These are phyloP conservation scores for Gymnocypris eckloni DNA, from an alignment of 2,797 vertebrate species.

Conservation along the genomic window DNA sequence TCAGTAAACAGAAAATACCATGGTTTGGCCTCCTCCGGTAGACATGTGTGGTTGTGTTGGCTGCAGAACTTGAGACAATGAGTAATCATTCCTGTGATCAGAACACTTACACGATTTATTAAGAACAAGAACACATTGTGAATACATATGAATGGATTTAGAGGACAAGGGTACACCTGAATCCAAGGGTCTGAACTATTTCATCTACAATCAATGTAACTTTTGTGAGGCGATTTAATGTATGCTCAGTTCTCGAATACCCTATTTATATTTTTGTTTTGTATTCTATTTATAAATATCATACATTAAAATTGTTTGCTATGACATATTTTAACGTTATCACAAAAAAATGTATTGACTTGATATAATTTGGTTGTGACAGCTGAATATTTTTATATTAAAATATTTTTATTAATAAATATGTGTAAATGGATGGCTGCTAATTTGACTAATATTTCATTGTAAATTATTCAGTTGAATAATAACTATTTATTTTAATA, in stretches of 20 bases:
- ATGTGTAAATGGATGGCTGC: background rate
- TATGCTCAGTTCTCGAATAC: background rate
- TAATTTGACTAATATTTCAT: background rate
- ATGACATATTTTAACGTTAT: background rate
- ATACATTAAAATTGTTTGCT: background rate
- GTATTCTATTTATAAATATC: background rate
- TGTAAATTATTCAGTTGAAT: background rate
- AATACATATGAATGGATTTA: background rate
- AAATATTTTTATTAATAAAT: no score
- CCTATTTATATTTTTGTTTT: background rate
- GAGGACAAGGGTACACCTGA: background rate
- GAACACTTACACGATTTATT: slow-evolving; percentile 8
- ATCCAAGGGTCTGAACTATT: background rate
- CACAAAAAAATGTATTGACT: no score
- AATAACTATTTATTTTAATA: no score
- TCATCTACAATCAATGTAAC: background rate
- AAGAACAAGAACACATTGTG: background rate
- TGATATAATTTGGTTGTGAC: no score
- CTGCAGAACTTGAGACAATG: background rate
- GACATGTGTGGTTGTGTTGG: background rate
- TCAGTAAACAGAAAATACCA: slow-evolving; percentile 41
- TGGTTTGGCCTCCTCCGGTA: slow-evolving; percentile 26
- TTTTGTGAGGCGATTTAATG: background rate
- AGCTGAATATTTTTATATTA: no score
- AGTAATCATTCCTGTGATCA: slow-evolving; percentile 13